Evolutionary conservation across 2,888 invertebrate genomes (phyloP).

Genomic region (Melinaea menophilus): DNA sequence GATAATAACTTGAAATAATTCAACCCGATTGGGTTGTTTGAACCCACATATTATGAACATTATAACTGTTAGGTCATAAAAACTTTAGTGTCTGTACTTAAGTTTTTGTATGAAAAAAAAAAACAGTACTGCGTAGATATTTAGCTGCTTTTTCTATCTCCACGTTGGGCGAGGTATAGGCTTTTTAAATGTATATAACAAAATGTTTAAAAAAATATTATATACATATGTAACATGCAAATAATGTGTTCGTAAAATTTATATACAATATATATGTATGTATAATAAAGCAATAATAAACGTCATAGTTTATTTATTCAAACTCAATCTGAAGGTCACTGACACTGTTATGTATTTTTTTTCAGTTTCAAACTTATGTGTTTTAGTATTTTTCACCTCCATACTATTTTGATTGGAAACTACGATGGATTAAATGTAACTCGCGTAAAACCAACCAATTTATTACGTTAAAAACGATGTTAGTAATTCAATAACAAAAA

Average conservation of each 20-base stretch:
- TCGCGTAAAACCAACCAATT: not conserved
- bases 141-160: too few species aligned
- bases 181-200: constrained; percentile 20
- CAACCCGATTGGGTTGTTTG: too few species aligned
- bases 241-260: too few species aligned
- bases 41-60: constrained; percentile 27
- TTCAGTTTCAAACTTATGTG: too few species aligned
- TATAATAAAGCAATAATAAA: too few species aligned
- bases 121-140: constrained; percentile 26
- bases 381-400: not conserved
- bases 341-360: too few species aligned
- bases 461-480: not conserved
- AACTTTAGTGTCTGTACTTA: constrained; percentile 31
- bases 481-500: not conserved
- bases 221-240: too few species aligned
- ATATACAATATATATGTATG: too few species aligned
- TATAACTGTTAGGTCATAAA: constrained; percentile 33
- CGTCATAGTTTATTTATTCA: too few species aligned
- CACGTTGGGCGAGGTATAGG: constrained; percentile 22
- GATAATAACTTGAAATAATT: constrained; percentile 13
- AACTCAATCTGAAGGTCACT: too few species aligned
- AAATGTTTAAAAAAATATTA: too few species aligned
- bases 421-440: constrained; percentile 8
- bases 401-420: constrained; percentile 4
- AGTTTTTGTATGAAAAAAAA: constrained; percentile 30